Evolutionary conservation across 2,888 invertebrate genomes (phyloP).

Genomic region (Cryptus armator): DNA sequence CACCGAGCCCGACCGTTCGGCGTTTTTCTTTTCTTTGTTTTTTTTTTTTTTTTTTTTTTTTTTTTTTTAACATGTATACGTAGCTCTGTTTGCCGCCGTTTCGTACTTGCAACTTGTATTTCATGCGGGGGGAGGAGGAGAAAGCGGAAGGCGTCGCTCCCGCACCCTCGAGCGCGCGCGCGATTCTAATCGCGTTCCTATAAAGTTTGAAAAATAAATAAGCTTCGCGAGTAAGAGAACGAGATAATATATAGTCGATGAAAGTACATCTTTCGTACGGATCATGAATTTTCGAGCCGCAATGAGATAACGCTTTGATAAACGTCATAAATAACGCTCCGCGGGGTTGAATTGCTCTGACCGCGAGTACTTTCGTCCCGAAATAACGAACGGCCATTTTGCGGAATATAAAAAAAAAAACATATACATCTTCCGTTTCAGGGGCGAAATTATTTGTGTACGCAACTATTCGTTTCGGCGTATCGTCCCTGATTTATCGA

Average conservation of each 20-base stretch:
- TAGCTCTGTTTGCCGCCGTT: constrained; percentile 31
- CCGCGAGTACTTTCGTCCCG: no score
- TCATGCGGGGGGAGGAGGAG: constrained; percentile 5
- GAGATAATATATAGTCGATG: constrained; percentile 9
- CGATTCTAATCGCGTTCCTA: constrained; percentile 29
- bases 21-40: neutral
- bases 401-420: no score
- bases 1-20: neutral
- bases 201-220: constrained; percentile 9
- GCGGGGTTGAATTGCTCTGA: no score
- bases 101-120: constrained; percentile 31
- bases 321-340: no score
- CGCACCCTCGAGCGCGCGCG: constrained; percentile 6
- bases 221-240: neutral
- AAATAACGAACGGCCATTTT: no score
- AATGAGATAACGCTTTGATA: constrained; percentile 19
- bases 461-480: no score
- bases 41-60: no score
- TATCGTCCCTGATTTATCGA: neutral
- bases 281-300: constrained; percentile 11
- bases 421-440: no score
- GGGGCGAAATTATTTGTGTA: no score
- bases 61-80: neutral
- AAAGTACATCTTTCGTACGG: constrained; percentile 28
- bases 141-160: neutral